A percentile compares a stretch with the other conserved stretches of the same genome.
Evolutionary conservation across 23 tunicate genomes (phyloP).

Genomic region (Ciona savignyi): DNA sequence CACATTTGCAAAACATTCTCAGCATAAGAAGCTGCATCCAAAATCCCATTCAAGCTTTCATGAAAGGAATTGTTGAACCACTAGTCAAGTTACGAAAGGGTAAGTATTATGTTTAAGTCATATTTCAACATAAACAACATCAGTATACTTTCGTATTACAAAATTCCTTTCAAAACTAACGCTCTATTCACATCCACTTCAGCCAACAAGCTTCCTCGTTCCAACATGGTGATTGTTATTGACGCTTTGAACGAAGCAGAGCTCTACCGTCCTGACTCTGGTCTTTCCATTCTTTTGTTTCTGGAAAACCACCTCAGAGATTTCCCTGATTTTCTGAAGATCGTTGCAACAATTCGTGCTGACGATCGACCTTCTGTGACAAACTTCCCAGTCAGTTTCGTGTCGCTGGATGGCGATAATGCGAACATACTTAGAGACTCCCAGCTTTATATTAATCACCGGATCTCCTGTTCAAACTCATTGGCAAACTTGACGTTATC

Average conservation of each 20-base stretch:
- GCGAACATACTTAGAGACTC: slow-evolving; percentile 36
- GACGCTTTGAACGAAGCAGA: slow-evolving; percentile 90
- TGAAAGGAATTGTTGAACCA: slow-evolving; percentile 82
- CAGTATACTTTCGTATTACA: not conserved
- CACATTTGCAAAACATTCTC: slow-evolving; percentile 63
- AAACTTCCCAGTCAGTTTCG: slow-evolving; percentile 24
- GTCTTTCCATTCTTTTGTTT: slow-evolving; percentile 77
- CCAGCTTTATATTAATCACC: slow-evolving; percentile 47
- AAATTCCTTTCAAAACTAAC: not conserved
- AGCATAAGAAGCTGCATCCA: slow-evolving; percentile 78
- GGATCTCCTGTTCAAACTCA: slow-evolving; percentile 34
- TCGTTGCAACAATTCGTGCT: slow-evolving; percentile 74
- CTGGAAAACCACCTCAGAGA: slow-evolving; percentile 44
- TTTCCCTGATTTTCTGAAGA: slow-evolving; percentile 80
- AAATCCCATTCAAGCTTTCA: slow-evolving; percentile 67
- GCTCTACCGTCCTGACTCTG: slow-evolving; percentile 83
- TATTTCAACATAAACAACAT: slow-evolving; percentile 26
- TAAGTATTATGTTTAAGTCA: slow-evolving; percentile 10
- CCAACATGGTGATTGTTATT: slow-evolving; percentile 62
- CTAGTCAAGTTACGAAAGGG: slow-evolving; percentile 39
- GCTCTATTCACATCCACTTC: not conserved
- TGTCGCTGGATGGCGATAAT: slow-evolving; percentile 42
- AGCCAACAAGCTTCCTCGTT: slow-evolving; percentile 67
- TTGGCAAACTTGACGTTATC: slow-evolving; percentile 55
- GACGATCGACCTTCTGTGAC: slow-evolving; percentile 16